phyloP scores from a whole-genome alignment of 2,888 invertebrate genomes.

The Camptogramma bilineatum region DNA sequence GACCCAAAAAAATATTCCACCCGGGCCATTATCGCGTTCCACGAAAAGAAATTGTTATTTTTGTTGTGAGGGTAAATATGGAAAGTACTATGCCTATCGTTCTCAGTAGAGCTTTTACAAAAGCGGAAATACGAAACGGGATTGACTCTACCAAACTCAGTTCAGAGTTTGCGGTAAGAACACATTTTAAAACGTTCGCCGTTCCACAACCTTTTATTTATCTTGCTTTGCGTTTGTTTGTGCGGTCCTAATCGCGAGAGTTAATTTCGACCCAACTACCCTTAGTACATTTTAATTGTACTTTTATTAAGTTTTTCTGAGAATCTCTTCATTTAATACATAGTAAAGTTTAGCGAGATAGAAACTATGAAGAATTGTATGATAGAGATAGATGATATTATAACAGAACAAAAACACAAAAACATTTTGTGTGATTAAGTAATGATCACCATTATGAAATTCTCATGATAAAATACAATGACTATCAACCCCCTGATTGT shows the following conservation, averaged over 20 bases:
- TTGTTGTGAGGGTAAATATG: constrained; percentile 2
- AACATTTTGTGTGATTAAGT: too few species aligned
- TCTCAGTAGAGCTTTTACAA: constrained; percentile 7
- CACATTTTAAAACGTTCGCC: neutral
- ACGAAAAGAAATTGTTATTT: neutral
- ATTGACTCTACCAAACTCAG: constrained; percentile 8
- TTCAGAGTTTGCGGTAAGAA: neutral
- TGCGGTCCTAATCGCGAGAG: constrained; percentile 3
- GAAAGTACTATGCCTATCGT: neutral
- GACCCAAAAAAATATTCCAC: neutral
- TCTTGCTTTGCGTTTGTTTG: constrained; percentile 6
- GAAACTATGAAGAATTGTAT: too few species aligned
- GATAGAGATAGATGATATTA: too few species aligned
- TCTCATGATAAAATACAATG: too few species aligned
- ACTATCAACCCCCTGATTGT: too few species aligned
- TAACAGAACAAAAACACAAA: too few species aligned
- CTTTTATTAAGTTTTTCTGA: neutral
- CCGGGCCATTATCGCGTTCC: neutral
- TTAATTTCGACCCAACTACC: neutral
- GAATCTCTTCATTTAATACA: too few species aligned
- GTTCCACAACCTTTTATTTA: constrained; percentile 2
- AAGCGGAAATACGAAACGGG: constrained; percentile 10
- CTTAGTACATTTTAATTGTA: neutral
- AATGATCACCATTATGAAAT: too few species aligned
- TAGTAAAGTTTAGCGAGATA: too few species aligned